Base-by-base conservation (phyloP, 23 tunicate genomes). In the Ciona savignyi region DNA sequence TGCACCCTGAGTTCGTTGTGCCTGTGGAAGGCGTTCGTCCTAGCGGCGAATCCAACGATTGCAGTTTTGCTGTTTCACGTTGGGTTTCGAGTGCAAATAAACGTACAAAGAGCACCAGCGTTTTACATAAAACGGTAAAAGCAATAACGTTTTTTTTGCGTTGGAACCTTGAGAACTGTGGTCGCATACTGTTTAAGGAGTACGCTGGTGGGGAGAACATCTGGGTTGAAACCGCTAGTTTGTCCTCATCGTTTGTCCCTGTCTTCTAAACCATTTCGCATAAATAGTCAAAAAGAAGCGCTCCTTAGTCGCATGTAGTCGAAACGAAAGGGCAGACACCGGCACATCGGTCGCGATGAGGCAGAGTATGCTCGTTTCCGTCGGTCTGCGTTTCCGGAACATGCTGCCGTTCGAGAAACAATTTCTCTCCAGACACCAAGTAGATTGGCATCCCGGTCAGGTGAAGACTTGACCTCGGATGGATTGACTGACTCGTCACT, bases 401-500 rank as follows among this genome's bases (percentile, higher is more conserved):
- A 85, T 20, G 97, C 74, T 1, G 86, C 84, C 32, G 97, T 91
- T 19, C 87, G 68, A 20, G 97, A 75, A 25, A 91, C 78, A 60
- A 91, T 91, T 23, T 91, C 97, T 2, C 92, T 73, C 97, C 97
- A 91, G 3, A 91, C 86, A 1, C 77, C 67, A 2, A 91, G 66
- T 1, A 91, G 68, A 25, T 71, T 78, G 27, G 86, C 65, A 72
- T 91, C 97, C 9, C 75, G 65, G 3, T 76, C 86, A 28, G 75
- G 68, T 22, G 88, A 84, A 25, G 97, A 77, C 49, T 60, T 29
- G 23, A 91, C 79, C 20, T 77, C 62, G 23, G 77, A 34, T 0
- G 97, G 88, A 76, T 91, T 76, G n/a, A 76, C 73, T 21, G 91
- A 78, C 78, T 91, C 97, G 65, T 91, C 97, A 77, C 86, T 84